These are phyloP conservation scores for Muschampia plurimacula DNA, from an alignment of 2,888 invertebrate genomes.

Conservation along the genomic window DNA sequence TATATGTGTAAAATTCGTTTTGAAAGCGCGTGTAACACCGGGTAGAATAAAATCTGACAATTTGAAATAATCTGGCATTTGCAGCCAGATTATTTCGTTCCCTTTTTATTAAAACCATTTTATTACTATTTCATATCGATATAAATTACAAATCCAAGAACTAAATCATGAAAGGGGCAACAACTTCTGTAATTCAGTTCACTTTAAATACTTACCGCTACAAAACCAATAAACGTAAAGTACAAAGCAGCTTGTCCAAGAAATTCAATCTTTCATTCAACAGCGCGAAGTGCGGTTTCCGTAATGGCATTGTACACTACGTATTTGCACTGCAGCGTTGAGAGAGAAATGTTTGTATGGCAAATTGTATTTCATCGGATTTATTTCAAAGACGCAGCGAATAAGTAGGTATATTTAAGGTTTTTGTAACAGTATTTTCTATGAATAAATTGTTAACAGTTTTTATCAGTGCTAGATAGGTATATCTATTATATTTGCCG, in stretches of 20 bases:
- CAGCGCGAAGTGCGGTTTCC: neutral
- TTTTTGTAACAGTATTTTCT: neutral
- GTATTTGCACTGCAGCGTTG: conserved; percentile 15
- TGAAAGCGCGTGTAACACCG: too few species aligned
- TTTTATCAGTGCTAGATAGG: too few species aligned
- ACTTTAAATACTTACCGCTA: conserved; percentile 1
- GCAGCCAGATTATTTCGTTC: too few species aligned
- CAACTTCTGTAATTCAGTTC: conserved; percentile 6
- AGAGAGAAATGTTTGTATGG: conserved; percentile 11
- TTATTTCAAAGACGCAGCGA: conserved; percentile 5
- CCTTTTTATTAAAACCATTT: too few species aligned
- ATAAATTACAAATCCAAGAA: neutral
- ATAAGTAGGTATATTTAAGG: neutral
- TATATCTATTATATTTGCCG: too few species aligned
- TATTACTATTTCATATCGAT: neutral
- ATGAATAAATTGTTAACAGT: too few species aligned
- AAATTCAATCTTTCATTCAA: conserved; percentile 22
- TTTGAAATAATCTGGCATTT: too few species aligned
- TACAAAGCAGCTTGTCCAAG: conserved; percentile 11
- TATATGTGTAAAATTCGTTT: too few species aligned
- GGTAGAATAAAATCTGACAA: too few species aligned
- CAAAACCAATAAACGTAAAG: conserved; percentile 13
- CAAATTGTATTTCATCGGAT: conserved; percentile 4
- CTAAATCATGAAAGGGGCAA: neutral
- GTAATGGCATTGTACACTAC: conserved; percentile 13